Evolutionary conservation across 1,140 invertebrate species (phyloP).

Genomic region (Zaprionus vittiger): DNA sequence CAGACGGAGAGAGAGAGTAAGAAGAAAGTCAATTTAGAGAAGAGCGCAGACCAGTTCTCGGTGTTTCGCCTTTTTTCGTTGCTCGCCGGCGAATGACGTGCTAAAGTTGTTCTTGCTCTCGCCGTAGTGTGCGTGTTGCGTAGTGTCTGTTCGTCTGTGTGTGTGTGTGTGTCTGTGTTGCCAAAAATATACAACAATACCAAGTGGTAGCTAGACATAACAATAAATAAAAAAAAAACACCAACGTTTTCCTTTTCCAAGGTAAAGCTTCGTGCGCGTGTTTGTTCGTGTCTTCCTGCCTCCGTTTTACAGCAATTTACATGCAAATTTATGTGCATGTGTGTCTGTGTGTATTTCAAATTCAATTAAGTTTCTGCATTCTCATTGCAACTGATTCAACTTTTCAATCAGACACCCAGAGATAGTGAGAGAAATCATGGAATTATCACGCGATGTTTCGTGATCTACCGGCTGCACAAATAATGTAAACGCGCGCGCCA

Average conservation of each 20-base stretch:
- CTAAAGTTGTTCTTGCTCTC: slow-evolving; percentile 53
- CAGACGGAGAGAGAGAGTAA: slow-evolving; percentile 45
- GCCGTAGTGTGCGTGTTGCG: slow-evolving; percentile 28
- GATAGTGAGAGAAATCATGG: slow-evolving; percentile 50
- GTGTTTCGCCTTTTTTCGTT: slow-evolving; percentile 11
- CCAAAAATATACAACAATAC: slow-evolving; percentile 63
- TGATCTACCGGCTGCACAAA: slow-evolving; percentile 27
- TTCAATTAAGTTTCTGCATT: slow-evolving; percentile 26
- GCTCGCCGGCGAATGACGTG: slow-evolving; percentile 61
- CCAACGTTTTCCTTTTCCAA: slow-evolving; percentile 54
- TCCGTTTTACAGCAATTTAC: slow-evolving; percentile 24
- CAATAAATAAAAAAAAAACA: slow-evolving; percentile 26
- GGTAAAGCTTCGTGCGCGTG: slow-evolving; percentile 64
- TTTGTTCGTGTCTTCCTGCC: neutral
- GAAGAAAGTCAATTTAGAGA: slow-evolving; percentile 35
- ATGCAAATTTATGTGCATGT: slow-evolving; percentile 14
- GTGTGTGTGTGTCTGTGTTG: slow-evolving; percentile 41
- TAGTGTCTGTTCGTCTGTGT: slow-evolving; percentile 15
- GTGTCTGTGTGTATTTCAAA: neutral
- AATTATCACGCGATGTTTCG: slow-evolving; percentile 63
- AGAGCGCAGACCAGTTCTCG: slow-evolving; percentile 62
- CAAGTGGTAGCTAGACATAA: slow-evolving; percentile 31
- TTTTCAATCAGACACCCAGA: slow-evolving; percentile 11
- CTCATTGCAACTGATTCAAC: slow-evolving; percentile 11
- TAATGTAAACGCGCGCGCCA: slow-evolving; percentile 15